Evolutionary conservation across 1,140 invertebrate genomes (phyloP).

Genomic region (Schlechtendalia chinensis): DNA sequence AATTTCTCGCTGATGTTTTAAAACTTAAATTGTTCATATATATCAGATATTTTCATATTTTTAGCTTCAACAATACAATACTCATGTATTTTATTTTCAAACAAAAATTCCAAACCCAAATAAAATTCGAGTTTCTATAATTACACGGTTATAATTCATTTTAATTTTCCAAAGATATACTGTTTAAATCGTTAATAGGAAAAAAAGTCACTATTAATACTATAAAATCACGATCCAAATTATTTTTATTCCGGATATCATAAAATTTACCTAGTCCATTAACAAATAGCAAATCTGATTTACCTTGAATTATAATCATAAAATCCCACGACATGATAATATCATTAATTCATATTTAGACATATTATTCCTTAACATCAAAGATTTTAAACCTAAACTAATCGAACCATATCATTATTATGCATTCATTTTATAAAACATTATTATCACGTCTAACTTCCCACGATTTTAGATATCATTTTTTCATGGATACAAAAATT

Average conservation of each 20-base stretch:
- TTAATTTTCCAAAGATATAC: background rate
- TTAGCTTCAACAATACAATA: too few relatives aligned
- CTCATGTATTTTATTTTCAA: too few relatives aligned
- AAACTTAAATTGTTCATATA: too few relatives aligned
- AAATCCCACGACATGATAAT: background rate
- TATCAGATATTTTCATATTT: too few relatives aligned
- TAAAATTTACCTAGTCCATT: background rate
- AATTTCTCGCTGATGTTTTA: too few relatives aligned
- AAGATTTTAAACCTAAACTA: background rate
- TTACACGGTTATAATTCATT: background rate
- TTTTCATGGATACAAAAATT: background rate
- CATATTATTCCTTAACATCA: background rate
- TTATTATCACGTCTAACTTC: background rate
- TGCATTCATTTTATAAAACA: background rate
- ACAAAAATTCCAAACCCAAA: too few relatives aligned
- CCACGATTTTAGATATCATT: background rate
- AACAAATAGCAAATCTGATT: background rate
- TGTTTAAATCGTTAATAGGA: background rate
- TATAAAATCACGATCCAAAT: background rate
- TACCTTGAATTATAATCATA: constrained; percentile 3
- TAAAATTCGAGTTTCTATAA: too few relatives aligned
- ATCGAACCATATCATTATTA: background rate
- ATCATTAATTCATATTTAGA: background rate
- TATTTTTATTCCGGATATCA: background rate
- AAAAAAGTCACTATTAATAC: background rate